These are phyloP conservation scores for Synergus itoensis DNA, from an alignment of 2,888 invertebrate genomes.

Conservation along the genomic window DNA sequence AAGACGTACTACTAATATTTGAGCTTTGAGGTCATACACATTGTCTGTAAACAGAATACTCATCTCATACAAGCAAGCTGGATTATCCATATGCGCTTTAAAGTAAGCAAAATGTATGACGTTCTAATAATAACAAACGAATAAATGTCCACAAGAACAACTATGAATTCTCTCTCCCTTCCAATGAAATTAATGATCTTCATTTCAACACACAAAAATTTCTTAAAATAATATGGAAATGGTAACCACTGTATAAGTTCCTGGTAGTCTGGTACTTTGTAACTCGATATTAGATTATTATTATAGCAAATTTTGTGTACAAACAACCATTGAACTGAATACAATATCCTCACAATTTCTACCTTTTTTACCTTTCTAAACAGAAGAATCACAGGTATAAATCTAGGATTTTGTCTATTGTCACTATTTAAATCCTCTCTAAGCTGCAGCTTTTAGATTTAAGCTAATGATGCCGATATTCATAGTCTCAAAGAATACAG, in stretches of 20 bases:
- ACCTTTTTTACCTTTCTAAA: neutral
- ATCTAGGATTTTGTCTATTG: neutral
- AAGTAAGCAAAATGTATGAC: neutral
- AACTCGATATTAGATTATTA: neutral
- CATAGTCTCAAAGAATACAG: neutral
- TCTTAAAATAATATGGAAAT: too few species aligned
- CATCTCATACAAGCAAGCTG: neutral
- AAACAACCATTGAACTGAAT: neutral
- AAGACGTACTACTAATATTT: slow-evolving; percentile 24
- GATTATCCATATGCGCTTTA: slow-evolving; percentile 8
- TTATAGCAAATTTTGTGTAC: neutral
- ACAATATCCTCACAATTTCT: neutral
- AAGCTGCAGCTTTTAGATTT: neutral
- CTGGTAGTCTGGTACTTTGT: neutral
- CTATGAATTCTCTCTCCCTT: neutral
- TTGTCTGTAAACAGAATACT: slow-evolving; percentile 19
- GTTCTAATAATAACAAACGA: neutral
- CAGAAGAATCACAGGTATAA: neutral
- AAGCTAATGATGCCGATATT: neutral
- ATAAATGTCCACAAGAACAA: neutral
- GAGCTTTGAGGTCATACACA: slow-evolving; percentile 30
- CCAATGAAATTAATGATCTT: neutral
- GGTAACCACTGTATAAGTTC: too few species aligned
- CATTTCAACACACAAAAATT: too few species aligned
- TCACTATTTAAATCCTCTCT: neutral